A percentile compares a stretch with the other conserved stretches of the same genome.
Evolutionary conservation across 2,113 vertebrate genomes (phyloP).

Genomic region (Eulemur macaco): DNA sequence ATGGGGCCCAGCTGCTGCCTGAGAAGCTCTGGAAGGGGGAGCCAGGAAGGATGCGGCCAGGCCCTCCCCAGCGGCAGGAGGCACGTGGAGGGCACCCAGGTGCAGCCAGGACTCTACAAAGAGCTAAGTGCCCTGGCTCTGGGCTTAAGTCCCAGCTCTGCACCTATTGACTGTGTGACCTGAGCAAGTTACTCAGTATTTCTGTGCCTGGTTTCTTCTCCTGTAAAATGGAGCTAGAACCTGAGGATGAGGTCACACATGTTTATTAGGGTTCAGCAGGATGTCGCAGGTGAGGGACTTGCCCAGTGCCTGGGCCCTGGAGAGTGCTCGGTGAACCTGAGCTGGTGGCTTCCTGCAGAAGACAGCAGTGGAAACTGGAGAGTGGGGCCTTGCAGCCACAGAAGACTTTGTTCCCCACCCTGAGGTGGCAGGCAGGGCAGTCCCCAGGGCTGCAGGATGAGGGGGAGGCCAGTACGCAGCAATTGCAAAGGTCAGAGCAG

Average conservation of each 20-base stretch:
- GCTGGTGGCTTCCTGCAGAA: background rate
- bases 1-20: background rate
- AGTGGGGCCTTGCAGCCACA: background rate
- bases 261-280: background rate
- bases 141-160: background rate
- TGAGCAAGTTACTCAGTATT: background rate
- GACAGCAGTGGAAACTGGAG: background rate
- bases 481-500: background rate
- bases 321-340: background rate
- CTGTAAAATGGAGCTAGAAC: background rate
- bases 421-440: background rate
- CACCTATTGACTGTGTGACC: background rate
- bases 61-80: background rate
- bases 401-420: background rate
- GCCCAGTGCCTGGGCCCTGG: background rate
- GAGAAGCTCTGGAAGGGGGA: background rate
- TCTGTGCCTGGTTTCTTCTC: background rate
- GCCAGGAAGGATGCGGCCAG: background rate
- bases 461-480: background rate
- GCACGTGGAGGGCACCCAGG: too few species aligned
- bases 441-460: background rate
- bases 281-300: background rate
- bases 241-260: background rate
- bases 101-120: background rate
- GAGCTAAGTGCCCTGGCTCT: background rate